phyloP scores from a whole-genome alignment of 1,140 invertebrate genomes.

The Diorhabda elongata region DNA sequence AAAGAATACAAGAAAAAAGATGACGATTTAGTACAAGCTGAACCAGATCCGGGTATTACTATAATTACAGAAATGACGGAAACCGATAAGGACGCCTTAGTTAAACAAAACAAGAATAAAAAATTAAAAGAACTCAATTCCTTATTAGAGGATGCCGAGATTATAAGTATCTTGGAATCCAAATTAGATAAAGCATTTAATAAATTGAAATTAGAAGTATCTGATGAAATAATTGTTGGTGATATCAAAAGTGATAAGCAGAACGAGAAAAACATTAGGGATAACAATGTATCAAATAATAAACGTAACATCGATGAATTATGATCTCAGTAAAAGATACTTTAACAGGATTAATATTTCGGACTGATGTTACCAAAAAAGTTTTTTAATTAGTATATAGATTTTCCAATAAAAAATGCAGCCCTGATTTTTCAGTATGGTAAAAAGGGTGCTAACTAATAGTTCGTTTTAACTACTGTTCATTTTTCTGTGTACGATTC shows the following conservation, averaged over 20 bases:
- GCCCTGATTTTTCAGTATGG: too few species aligned
- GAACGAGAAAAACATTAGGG: constrained; percentile 5
- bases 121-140: constrained; percentile 13
- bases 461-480: too few species aligned
- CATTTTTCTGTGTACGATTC: too few species aligned
- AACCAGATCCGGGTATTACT: constrained; percentile 20
- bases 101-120: constrained; percentile 15
- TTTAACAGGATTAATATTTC: not conserved
- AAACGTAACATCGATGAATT: constrained; percentile 21
- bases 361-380: too few species aligned
- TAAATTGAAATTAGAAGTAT: not conserved
- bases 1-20: constrained; percentile 37
- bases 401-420: too few species aligned
- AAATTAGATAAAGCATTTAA: constrained; percentile 16
- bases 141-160: constrained; percentile 20
- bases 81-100: not conserved
- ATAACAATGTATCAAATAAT: constrained; percentile 12
- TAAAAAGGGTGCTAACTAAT: too few species aligned
- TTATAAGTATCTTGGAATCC: constrained; percentile 3
- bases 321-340: constrained; percentile 14
- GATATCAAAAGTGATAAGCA: constrained; percentile 15
- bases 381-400: too few species aligned
- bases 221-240: constrained; percentile 12
- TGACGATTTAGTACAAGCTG: constrained; percentile 32
- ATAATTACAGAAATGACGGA: constrained; percentile 25